A percentile compares a stretch with the other conserved stretches of the same genome.
These are phyloP conservation scores for Coracias cyanogaster DNA, from an alignment of 2,797 vertebrate genomes.

Conservation along the genomic window DNA sequence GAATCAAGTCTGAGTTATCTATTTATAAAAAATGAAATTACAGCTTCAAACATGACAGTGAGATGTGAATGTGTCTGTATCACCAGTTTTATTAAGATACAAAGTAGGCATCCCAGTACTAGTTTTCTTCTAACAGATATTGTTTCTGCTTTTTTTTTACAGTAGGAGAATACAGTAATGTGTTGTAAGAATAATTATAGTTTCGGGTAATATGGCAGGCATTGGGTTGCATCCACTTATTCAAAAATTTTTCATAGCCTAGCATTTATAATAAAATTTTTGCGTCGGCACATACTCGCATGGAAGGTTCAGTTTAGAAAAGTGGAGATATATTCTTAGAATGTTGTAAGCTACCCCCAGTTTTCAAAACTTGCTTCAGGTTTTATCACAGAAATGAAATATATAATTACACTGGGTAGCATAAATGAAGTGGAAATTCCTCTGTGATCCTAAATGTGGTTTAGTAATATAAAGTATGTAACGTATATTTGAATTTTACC, in stretches of 20 bases:
- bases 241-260: neutral
- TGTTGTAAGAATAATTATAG: neutral
- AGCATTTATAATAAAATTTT: neutral
- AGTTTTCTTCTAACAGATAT: neutral
- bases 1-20: neutral
- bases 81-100: neutral
- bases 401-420: neutral
- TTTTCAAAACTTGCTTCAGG: neutral
- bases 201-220: neutral
- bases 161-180: neutral
- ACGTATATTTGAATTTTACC: conserved; percentile 34
- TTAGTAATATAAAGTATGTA: conserved; percentile 26
- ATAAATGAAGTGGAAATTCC: conserved; percentile 20
- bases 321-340: neutral
- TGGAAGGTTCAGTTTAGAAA: neutral
- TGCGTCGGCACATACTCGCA: neutral
- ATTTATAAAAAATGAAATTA: conserved; percentile 12
- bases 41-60: neutral
- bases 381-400: neutral
- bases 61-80: neutral
- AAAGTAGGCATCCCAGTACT: neutral
- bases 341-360: neutral
- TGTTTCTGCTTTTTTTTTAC: neutral
- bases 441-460: conserved; percentile 1
- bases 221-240: neutral